A percentile compares a stretch with the other conserved stretches of the same genome.
Conservation (phyloP, 2,113 vertebrate species). For the Aegithalos caudatus region DNA sequence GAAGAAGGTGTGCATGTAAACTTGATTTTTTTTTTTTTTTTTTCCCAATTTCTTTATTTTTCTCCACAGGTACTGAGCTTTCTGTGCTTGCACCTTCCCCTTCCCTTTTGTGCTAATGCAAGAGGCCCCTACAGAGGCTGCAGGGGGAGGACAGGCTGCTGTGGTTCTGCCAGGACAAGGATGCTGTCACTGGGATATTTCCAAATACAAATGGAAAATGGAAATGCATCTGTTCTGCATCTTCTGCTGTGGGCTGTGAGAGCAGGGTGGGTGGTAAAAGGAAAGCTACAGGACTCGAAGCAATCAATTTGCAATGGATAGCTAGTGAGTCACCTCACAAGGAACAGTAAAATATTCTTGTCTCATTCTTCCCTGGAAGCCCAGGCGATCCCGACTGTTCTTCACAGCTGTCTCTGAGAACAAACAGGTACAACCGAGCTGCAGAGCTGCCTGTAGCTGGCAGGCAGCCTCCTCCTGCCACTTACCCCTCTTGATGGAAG, state of each 20-base stretch:
- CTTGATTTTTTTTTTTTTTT: not conserved
- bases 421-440: not conserved
- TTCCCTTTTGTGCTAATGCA: not conserved
- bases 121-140: not conserved
- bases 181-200: not conserved
- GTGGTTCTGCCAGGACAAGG: rapidly evolving
- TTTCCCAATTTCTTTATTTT: not conserved
- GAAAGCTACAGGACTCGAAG: not conserved
- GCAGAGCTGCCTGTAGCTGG: not conserved
- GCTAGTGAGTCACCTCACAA: not conserved
- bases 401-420: not conserved
- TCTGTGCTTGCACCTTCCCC: not conserved
- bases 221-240: not conserved
- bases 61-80: rapidly evolving
- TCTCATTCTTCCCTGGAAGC: not conserved
- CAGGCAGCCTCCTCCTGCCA: not conserved
- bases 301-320: not conserved
- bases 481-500: not conserved
- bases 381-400: not conserved
- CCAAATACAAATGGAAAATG: not conserved
- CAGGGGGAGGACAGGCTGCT: not conserved
- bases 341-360: not conserved
- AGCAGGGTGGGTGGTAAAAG: not conserved
- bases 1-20: not conserved
- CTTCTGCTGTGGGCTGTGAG: not conserved